These are phyloP conservation scores for Zophobas morio DNA, from an alignment of 1,140 invertebrate species.

Conservation along the genomic window DNA sequence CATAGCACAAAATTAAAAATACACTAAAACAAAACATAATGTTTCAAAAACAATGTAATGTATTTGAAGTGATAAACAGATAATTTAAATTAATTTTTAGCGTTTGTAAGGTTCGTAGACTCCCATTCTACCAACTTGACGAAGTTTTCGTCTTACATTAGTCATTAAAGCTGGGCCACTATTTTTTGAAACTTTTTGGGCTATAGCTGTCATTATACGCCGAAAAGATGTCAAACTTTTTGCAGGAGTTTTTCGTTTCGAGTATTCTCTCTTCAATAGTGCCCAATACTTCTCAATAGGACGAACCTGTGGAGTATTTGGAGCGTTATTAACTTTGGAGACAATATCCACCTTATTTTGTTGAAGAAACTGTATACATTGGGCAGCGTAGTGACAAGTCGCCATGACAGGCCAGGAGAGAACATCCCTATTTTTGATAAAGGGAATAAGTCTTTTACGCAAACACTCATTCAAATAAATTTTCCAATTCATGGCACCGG, in stretches of 20 bases:
- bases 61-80: too few species aligned
- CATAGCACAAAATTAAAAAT: too few species aligned
- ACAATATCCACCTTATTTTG: background rate
- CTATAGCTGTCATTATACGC: too few species aligned
- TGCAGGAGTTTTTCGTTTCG: background rate
- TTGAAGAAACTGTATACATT: background rate
- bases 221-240: too few species aligned
- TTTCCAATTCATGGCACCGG: background rate
- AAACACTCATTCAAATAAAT: background rate
- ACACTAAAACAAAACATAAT: too few species aligned
- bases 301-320: background rate
- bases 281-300: background rate
- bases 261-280: background rate
- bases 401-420: background rate
- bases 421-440: background rate
- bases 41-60: too few species aligned
- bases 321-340: background rate
- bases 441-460: background rate
- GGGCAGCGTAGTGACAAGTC: background rate
- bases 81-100: too few species aligned
- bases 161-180: too few species aligned
- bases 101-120: too few species aligned
- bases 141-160: too few species aligned
- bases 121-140: too few species aligned
- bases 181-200: too few species aligned